Evolutionary conservation across 1,140 invertebrate species (phyloP), one percentile per base, ranked within the genome.

Genomic region (Paralvinella palmiformis): DNA sequence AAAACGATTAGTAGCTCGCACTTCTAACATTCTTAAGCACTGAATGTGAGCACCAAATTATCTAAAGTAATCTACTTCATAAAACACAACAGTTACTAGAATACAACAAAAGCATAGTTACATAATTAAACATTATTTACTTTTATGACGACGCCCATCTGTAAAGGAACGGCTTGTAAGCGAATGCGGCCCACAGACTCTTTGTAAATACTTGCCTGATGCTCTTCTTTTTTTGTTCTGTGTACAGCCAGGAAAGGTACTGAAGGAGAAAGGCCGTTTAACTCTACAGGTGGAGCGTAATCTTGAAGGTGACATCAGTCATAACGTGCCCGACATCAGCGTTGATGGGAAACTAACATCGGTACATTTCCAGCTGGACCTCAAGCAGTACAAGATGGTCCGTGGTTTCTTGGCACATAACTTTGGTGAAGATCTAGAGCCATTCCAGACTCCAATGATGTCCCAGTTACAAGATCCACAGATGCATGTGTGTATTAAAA

Each of bases 391-490:
- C 77, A 88, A 89, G 77, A 77, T 97, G 10, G 87, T 98, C 22
- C 85, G 91, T 55, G 94, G 93, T 27, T 82, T 98, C 24, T 81
- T 99, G 0, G 86, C 87, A 0, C 90, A 92, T 75, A 98, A 99
- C 82, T 86, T 98, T 45, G 94, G 92, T 17, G 95, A 99, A 79
- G 85, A 86, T 65, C 81, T 95, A 15, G 89, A 90, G 63, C 89
- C 91, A 27, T 74, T 77, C 63, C 68, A 74, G 58, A 67, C 67
- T 29, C 73, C 73, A 20, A 65, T 78, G n/a, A 72, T 80, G 70
- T 71, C 78, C 3, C 69, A 76, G 45, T 65, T 79, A 35, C 72
- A 79, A 65, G 73, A 79, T 58, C 78, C 76, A 13, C 71, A 72
- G 35, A 79, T 75, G 44, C 67, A 75, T 65, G 76, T 79, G 29